phyloP scores from a whole-genome alignment of 2,888 invertebrate genomes.

The Eurytoma adleriae region DNA sequence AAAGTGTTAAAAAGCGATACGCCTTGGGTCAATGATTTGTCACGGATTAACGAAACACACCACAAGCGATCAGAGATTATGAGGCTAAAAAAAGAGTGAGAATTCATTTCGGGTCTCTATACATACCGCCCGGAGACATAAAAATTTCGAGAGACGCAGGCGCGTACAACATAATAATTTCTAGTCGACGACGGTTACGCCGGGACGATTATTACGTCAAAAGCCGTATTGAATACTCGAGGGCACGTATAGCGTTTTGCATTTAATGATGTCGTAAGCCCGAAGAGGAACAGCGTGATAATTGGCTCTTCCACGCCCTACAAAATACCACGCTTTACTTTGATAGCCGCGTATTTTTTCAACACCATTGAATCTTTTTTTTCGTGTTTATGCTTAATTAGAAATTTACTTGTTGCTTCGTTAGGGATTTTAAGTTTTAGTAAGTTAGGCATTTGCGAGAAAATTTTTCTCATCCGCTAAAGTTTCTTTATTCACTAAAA shows the following conservation, averaged over 20 bases:
- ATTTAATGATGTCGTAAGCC: constrained; percentile 29
- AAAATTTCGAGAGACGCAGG: not conserved
- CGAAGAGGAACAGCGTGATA: not conserved
- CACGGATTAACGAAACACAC: not conserved
- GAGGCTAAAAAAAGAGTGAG: not conserved
- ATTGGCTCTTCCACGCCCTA: constrained; percentile 8
- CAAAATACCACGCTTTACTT: not conserved
- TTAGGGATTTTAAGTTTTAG: no score
- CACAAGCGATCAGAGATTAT: not conserved
- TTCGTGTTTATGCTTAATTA: no score
- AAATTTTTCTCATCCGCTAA: no score
- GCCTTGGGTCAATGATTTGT: not conserved
- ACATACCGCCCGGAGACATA: constrained; percentile 4
- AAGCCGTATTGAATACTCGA: not conserved
- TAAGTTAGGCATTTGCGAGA: no score
- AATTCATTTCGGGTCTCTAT: not conserved
- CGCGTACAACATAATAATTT: constrained; percentile 7
- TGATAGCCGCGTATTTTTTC: no score
- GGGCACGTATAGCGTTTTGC: constrained; percentile 14
- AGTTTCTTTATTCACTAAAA: no score
- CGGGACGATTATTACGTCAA: constrained; percentile 21
- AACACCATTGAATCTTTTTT: not conserved
- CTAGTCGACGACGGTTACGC: constrained; percentile 6
- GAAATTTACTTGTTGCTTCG: no score
- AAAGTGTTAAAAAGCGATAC: not conserved